phyloP scores from a whole-genome alignment of 2,888 invertebrate genomes.

The Thera obeliscata region DNA sequence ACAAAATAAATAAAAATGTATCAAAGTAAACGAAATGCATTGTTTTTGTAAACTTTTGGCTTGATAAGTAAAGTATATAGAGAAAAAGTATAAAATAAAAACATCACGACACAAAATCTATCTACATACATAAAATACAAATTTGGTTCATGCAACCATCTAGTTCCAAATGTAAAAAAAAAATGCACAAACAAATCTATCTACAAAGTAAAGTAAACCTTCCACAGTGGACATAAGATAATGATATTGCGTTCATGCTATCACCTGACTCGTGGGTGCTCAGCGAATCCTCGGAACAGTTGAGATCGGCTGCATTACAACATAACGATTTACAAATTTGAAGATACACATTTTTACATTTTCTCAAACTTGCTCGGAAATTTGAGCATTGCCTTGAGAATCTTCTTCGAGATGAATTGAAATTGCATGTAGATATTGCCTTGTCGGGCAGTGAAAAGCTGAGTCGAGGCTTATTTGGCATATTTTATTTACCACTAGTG shows the following conservation, averaged over 20 bases:
- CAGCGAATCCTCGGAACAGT: conserved; percentile 92
- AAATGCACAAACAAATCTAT: not conserved
- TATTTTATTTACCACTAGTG: no score
- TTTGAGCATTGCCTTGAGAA: no score
- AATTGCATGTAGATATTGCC: no score
- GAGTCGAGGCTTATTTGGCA: no score
- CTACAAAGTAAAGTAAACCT: conserved; percentile 15
- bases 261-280: conserved; percentile 93
- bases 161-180: conserved; percentile 46
- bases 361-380: no score
- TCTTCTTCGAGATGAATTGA: no score
- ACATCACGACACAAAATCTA: conserved; percentile 14
- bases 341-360: no score
- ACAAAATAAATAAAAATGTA: not conserved
- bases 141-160: conserved; percentile 84
- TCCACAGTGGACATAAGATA: conserved; percentile 35
- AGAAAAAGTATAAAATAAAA: not conserved
- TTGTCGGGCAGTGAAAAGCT: no score
- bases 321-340: no score
- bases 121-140: conserved; percentile 40
- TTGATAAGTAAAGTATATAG: no score
- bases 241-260: conserved; percentile 67
- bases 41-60: no score
- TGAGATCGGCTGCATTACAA: conserved; percentile 88
- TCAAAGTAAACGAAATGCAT: no score